Conservation (phyloP, 2,888 invertebrate species). For the Exocentrus adspersus region DNA sequence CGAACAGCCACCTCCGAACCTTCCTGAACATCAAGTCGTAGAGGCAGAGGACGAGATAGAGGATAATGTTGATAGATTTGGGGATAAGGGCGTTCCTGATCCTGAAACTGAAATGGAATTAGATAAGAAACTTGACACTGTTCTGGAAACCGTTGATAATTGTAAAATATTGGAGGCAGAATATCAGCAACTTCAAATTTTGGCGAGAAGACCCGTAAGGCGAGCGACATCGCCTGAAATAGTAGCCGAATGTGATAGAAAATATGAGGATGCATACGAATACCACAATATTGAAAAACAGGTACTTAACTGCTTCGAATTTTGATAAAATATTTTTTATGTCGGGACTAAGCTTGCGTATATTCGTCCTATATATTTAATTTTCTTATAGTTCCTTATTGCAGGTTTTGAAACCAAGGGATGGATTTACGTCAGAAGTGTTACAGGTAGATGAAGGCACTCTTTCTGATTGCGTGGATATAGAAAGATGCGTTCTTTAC, state of each 20-base stretch:
- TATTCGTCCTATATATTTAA: neutral
- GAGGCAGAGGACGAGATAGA: slow-evolving; percentile 23
- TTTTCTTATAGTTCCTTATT: slow-evolving; percentile 21
- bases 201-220: slow-evolving; percentile 51
- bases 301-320: slow-evolving; percentile 30
- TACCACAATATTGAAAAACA: slow-evolving; percentile 52
- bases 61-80: slow-evolving; percentile 25
- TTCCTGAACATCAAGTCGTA: too few relatives aligned
- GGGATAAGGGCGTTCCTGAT: neutral
- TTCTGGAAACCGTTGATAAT: slow-evolving; percentile 11
- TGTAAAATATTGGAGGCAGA: slow-evolving; percentile 39
- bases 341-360: neutral
- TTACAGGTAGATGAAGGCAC: slow-evolving; percentile 44
- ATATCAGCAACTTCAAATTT: slow-evolving; percentile 51
- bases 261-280: slow-evolving; percentile 46
- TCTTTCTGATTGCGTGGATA: slow-evolving; percentile 52
- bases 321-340: neutral
- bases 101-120: neutral
- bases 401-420: slow-evolving; percentile 47
- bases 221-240: slow-evolving; percentile 42
- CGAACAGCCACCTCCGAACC: slow-evolving; percentile 30
- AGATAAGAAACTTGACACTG: slow-evolving; percentile 20
- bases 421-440: slow-evolving; percentile 42
- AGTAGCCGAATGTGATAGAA: slow-evolving; percentile 41
- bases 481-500: slow-evolving; percentile 54